Percentiles rank a stretch among this genome's conserved stretches.
phyloP scores from a whole-genome alignment of 2,888 invertebrate genomes.

The Sinelater perroti region DNA sequence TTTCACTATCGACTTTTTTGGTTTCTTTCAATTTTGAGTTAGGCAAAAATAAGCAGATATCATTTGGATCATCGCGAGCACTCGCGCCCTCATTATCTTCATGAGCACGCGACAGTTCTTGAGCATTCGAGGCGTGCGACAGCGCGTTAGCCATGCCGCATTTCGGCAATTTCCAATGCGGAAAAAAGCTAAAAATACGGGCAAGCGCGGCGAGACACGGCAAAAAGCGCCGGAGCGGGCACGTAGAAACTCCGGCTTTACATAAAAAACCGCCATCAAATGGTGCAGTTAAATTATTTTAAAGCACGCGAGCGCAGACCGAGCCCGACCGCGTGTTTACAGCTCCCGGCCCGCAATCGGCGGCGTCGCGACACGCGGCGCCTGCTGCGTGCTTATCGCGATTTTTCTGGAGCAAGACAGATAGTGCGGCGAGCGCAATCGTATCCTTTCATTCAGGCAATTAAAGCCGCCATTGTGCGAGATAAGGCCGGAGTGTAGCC shows the following conservation, averaged over 20 bases:
- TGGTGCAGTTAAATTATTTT: slow-evolving; percentile 22
- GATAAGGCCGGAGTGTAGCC: too few species aligned
- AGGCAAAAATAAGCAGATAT: too few species aligned
- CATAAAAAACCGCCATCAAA: slow-evolving; percentile 16
- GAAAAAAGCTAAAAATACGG: slow-evolving; percentile 8
- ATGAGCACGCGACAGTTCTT: too few species aligned
- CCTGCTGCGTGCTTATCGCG: slow-evolving; percentile 21
- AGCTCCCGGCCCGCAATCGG: slow-evolving; percentile 10
- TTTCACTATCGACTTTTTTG: too few species aligned
- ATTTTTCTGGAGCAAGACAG: slow-evolving; percentile 21
- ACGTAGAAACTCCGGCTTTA: slow-evolving; percentile 12
- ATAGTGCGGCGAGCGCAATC: slow-evolving; percentile 10
- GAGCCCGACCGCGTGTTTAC: slow-evolving; percentile 4
- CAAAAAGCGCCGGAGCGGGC: slow-evolving; percentile 10
- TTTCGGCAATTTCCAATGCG: slow-evolving; percentile 6
- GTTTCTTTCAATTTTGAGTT: too few species aligned
- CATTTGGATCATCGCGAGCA: too few species aligned
- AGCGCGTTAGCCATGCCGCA: too few species aligned
- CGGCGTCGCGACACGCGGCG: slow-evolving; percentile 14
- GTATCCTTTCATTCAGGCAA: slow-evolving; percentile 2
- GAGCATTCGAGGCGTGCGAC: too few species aligned
- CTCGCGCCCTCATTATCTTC: too few species aligned
- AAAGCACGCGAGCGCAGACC: slow-evolving; percentile 20
- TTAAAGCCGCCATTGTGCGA: background rate
- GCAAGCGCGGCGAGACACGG: slow-evolving; percentile 6